phyloP scores from a whole-genome alignment of 2,797 vertebrate genomes.

The Anas acuta region DNA sequence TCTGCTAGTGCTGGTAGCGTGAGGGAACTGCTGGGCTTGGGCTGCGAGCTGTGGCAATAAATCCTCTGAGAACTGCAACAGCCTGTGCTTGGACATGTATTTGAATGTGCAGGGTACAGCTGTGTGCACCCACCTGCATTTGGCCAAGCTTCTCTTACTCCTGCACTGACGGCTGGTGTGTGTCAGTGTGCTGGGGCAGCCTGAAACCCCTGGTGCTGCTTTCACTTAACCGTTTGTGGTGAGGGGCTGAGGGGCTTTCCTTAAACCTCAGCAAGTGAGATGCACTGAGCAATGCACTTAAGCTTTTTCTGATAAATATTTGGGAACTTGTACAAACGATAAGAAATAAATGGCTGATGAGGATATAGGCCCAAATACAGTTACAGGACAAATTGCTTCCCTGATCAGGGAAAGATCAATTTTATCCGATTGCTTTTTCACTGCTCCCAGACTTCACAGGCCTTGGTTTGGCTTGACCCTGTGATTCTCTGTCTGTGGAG shows the following conservation, averaged over 20 bases:
- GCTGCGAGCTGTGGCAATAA: neutral
- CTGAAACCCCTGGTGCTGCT: neutral
- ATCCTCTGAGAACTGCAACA: neutral
- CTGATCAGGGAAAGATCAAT: neutral
- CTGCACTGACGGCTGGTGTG: too few species aligned
- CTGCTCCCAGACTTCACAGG: neutral
- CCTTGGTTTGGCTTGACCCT: neutral
- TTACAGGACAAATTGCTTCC: neutral
- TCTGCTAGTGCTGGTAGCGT: too few species aligned
- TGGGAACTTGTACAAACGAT: neutral
- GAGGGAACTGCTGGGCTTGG: neutral
- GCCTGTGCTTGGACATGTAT: too few species aligned
- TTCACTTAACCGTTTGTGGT: neutral
- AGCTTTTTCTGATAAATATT: neutral
- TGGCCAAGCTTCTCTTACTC: too few species aligned
- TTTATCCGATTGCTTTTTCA: neutral
- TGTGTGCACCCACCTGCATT: too few species aligned
- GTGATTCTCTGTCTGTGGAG: accelerated
- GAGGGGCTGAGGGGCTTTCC: neutral
- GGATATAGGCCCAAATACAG: accelerated
- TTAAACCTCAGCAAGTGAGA: neutral
- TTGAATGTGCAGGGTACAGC: too few species aligned
- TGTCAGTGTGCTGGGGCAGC: neutral
- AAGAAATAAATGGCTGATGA: neutral
- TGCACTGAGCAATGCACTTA: accelerated